Evolutionary conservation across 2,888 invertebrate species (phyloP), one percentile per base, ranked within the genome.

Genomic region (Stenichneumon culpator): DNA sequence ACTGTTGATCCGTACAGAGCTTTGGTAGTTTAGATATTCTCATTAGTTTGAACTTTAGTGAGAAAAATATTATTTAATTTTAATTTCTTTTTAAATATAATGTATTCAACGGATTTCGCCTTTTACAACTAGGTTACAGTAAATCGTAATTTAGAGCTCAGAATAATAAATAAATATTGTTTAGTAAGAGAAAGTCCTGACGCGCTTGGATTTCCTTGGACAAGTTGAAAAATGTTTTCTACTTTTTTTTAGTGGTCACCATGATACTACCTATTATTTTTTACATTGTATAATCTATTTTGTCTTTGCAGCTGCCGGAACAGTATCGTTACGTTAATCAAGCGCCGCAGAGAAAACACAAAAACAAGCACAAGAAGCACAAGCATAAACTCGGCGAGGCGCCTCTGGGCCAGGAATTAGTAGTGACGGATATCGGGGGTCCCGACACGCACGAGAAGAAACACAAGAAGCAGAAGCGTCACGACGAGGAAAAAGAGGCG

Each of bases 351-450:
- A 98, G 98, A 93, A 97, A 98, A 94, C 98, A 98, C 93, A 98
- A 98, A 94, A 98, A 98, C 93, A 98, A 98, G 94, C 98, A 99
- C 93, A 98, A 98, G 95, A 98, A 98, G 93, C 98, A 98, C 91
- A 98, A 98, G 94, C 98, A 98, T 92, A 98, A 98, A 95, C 97
- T 97, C 90, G 97, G 98, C 19, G 97, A 97, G 82, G 95, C 96
- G 63, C 96, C 96, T 60, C 96, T 96, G 87, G 94, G 94, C 11
- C 97, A 97, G 92, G 97, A 97, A 93, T 96, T 97, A 84, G 96
- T 97, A 60, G 93, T 97, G 63, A 96, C 97, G 92, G 96, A 96
- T 95, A 93, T 93, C 88, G 90, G 93, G 75, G 95, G 95, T 39
- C 96, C 96, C 82, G 98, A 98, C 93, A 97, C 97, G 22, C 98